Percentiles rank a stretch among this genome's conserved stretches.
These are phyloP conservation scores for Pangasius mekongensis DNA, from an alignment of 2,797 vertebrate species.

Conservation along the genomic window DNA sequence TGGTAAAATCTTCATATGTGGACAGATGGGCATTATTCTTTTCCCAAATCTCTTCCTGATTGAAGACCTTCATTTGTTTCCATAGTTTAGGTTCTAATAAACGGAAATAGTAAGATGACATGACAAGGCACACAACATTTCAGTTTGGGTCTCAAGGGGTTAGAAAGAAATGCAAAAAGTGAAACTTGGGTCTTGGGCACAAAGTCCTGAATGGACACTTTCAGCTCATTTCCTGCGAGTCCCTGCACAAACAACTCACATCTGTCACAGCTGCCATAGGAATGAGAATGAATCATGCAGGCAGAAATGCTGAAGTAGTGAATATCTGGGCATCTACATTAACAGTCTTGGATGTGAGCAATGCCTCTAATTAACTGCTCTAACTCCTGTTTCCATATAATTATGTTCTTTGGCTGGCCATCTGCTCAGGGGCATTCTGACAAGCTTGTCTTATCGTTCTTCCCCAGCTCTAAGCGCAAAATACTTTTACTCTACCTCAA, in stretches of 20 bases:
- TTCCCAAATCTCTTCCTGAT: neutral
- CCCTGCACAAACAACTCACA: constrained; percentile 36
- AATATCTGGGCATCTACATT: constrained; percentile 32
- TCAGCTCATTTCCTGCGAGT: constrained; percentile 33
- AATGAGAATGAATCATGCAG: constrained; percentile 18
- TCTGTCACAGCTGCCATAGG: constrained; percentile 35
- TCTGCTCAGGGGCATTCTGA: constrained; percentile 50
- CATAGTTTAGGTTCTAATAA: neutral
- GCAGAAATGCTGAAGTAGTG: constrained; percentile 28
- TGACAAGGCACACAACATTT: neutral
- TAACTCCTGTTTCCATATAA: constrained; percentile 55
- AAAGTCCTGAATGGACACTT: constrained; percentile 34
- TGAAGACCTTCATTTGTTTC: neutral
- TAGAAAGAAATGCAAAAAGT: neutral
- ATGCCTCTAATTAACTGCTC: constrained; percentile 55
- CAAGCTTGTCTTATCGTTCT: constrained; percentile 56
- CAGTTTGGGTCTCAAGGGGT: neutral
- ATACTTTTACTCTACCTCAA: constrained; percentile 38
- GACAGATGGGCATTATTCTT: neutral
- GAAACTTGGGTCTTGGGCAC: constrained; percentile 4
- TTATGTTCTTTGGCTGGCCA: constrained; percentile 58
- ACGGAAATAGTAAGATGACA: neutral
- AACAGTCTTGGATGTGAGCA: constrained; percentile 48
- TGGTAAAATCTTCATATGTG: neutral
- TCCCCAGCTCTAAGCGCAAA: constrained; percentile 47